These are phyloP conservation scores for Synanthedon tipuliformis DNA, from an alignment of 2,888 invertebrate species.

Conservation along the genomic window DNA sequence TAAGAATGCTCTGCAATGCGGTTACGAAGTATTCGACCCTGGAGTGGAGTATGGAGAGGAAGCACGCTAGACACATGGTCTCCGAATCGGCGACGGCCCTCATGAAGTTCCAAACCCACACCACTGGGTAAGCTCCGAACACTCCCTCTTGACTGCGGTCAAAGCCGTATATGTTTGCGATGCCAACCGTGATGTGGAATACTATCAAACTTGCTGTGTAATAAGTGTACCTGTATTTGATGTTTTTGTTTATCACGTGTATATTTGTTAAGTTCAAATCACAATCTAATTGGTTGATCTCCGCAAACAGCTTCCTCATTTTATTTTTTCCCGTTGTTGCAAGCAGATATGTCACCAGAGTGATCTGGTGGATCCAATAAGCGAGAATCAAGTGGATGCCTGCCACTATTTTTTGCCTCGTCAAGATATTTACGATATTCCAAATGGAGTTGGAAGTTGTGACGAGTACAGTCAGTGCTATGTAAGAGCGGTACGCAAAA, in stretches of 20 bases:
- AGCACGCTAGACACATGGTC: background rate
- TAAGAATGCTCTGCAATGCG: background rate
- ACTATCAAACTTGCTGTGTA: background rate
- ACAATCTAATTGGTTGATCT: background rate
- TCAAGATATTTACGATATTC: background rate
- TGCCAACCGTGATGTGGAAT: background rate
- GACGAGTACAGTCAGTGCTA: background rate
- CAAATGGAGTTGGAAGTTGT: background rate
- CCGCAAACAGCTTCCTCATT: slow-evolving; percentile 1
- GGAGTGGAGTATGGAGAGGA: background rate
- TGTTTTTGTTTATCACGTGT: background rate
- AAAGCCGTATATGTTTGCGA: background rate
- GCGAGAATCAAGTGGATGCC: background rate
- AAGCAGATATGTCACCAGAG: background rate
- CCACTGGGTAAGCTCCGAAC: background rate
- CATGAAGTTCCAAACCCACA: background rate
- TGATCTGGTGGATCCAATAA: background rate
- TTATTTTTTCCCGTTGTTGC: background rate
- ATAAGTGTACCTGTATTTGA: background rate
- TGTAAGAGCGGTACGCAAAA: background rate
- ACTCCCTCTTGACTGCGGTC: background rate
- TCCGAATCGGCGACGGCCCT: background rate
- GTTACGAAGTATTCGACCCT: background rate
- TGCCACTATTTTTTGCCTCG: background rate
- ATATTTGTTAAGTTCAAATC: background rate